Evolutionary conservation across 2,888 invertebrate genomes (phyloP).

Genomic region (Tachystola acroxantha): DNA sequence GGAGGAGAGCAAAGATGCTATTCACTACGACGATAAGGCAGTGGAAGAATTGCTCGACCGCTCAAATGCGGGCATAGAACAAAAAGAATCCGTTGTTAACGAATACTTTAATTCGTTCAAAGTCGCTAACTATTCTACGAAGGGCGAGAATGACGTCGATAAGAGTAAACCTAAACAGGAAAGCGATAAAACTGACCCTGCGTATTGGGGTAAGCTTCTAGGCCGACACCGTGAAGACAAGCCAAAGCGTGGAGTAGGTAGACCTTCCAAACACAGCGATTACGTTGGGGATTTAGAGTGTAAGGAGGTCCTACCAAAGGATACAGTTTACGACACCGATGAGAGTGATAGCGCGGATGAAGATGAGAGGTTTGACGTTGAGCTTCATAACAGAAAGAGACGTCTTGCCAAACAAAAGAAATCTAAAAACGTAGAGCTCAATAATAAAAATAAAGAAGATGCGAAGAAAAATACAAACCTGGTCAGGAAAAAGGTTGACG

Average conservation of each 20-base stretch:
- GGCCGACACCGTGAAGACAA: slow-evolving; percentile 98
- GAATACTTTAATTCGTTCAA: slow-evolving; percentile 99
- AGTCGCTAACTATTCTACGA: slow-evolving; percentile 96
- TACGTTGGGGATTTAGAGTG: slow-evolving; percentile 92
- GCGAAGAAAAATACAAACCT: too few species aligned
- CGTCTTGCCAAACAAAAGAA: too few species aligned
- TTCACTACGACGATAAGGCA: slow-evolving; percentile 98
- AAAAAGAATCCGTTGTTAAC: slow-evolving; percentile 99
- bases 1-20: slow-evolving; percentile 94
- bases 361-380: too few species aligned
- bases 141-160: slow-evolving; percentile 94
- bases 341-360: slow-evolving; percentile 93
- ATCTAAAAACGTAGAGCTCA: too few species aligned
- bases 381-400: slow-evolving; percentile 83
- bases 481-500: too few species aligned
- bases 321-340: slow-evolving; percentile 97
- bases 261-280: slow-evolving; percentile 96
- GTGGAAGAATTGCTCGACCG: slow-evolving; percentile 95
- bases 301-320: slow-evolving; percentile 98
- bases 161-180: slow-evolving; percentile 99
- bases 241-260: slow-evolving; percentile 97
- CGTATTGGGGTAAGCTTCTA: slow-evolving; percentile 99
- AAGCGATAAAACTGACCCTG: slow-evolving; percentile 98
- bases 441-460: too few species aligned
- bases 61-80: slow-evolving; percentile 96